These are phyloP conservation scores for Ylistrum balloti DNA, from an alignment of 1,140 invertebrate genomes.

Conservation along the genomic window DNA sequence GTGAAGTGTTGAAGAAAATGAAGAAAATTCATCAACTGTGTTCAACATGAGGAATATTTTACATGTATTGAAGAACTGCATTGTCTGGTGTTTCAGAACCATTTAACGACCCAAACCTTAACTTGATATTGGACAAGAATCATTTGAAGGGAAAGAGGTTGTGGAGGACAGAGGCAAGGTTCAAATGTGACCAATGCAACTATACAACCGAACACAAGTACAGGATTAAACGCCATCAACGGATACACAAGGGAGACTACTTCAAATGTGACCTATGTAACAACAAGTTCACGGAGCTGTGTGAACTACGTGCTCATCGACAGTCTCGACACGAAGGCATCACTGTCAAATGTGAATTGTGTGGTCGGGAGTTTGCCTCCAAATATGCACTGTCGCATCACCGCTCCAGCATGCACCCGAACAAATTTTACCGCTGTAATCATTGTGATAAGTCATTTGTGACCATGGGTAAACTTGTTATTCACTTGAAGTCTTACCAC, in stretches of 20 bases:
- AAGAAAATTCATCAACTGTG: background rate
- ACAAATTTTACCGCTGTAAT: background rate
- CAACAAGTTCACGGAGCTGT: background rate
- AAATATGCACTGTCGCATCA: conserved; percentile 25
- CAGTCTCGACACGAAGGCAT: background rate
- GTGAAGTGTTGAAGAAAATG: background rate
- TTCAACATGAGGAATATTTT: background rate
- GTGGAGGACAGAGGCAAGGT: background rate
- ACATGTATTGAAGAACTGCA: conserved; percentile 19
- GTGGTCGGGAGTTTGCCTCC: background rate
- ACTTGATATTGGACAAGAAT: background rate
- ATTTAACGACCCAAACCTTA: background rate
- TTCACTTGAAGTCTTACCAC: conserved; percentile 3
- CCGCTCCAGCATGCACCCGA: background rate
- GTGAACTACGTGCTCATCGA: background rate
- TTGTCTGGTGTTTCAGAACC: conserved; percentile 15
- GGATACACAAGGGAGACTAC: conserved; percentile 29
- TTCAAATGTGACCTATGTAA: background rate
- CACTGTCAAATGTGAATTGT: background rate
- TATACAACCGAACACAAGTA: conserved; percentile 1
- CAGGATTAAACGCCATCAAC: conserved; percentile 23
- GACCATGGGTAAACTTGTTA: background rate
- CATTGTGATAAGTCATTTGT: background rate
- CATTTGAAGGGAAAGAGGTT: background rate
- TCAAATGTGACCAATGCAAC: conserved; percentile 11